phyloP scores from a whole-genome alignment of 2,797 vertebrate species.

The Gallinago stenura region DNA sequence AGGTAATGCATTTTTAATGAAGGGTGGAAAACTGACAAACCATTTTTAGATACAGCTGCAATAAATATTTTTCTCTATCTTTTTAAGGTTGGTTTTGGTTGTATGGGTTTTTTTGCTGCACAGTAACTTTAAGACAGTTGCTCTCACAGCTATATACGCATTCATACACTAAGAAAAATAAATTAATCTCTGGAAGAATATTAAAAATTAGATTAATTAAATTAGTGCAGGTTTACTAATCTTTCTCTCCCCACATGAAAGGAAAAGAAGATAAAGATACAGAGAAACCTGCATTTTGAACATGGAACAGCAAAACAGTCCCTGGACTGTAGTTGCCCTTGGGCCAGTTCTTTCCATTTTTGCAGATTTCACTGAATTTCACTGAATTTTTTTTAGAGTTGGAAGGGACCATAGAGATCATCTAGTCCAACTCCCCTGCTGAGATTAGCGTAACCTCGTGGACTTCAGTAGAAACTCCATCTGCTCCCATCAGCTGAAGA shows the following conservation, averaged over 20 bases:
- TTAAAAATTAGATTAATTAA: neutral
- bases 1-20: conserved; percentile 26
- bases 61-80: neutral
- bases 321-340: neutral
- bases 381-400: too few relatives aligned
- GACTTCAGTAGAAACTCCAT: neutral
- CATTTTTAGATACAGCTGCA: neutral
- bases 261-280: neutral
- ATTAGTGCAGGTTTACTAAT: neutral
- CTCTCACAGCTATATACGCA: neutral
- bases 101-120: neutral
- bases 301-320: neutral
- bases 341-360: neutral
- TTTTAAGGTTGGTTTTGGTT: neutral
- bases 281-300: neutral
- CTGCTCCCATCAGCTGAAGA: neutral
- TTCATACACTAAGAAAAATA: neutral
- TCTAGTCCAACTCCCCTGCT: too few relatives aligned
- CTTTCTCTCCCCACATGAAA: neutral
- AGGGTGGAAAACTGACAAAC: neutral
- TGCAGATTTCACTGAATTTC: neutral
- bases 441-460: neutral
- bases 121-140: neutral
- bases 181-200: neutral
- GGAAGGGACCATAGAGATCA: too few relatives aligned